Percentiles rank a stretch among this genome's conserved stretches.
These are phyloP conservation scores for Anaspis maculata DNA, from an alignment of 2,888 invertebrate genomes.

Conservation along the genomic window DNA sequence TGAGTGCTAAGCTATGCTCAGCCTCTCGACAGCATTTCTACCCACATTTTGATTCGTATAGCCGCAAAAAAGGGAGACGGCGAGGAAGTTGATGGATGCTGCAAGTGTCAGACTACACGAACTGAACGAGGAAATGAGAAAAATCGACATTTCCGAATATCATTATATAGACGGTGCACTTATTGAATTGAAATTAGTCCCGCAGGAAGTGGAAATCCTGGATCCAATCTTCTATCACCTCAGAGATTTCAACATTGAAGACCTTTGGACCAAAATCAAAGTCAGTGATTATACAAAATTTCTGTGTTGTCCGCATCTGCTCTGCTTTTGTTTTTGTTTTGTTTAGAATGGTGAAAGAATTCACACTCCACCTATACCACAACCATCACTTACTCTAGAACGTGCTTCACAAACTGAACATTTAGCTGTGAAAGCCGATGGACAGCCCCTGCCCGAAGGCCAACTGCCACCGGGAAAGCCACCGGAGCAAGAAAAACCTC, in stretches of 20 bases:
- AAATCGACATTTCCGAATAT: slow-evolving; percentile 51
- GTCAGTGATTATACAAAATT: too few relatives aligned
- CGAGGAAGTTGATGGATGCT: slow-evolving; percentile 51
- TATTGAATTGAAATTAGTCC: slow-evolving; percentile 60
- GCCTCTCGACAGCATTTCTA: too few relatives aligned
- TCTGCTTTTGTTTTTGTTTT: too few relatives aligned
- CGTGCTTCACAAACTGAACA: slow-evolving; percentile 4
- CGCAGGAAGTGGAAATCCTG: slow-evolving; percentile 55
- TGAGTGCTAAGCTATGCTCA: too few relatives aligned
- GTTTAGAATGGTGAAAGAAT: slow-evolving; percentile 31
- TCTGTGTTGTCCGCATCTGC: too few relatives aligned
- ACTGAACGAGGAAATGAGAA: slow-evolving; percentile 48
- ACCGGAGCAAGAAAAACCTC: slow-evolving; percentile 35
- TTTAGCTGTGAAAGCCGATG: too few relatives aligned
- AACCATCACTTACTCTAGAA: slow-evolving; percentile 11
- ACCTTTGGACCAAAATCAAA: slow-evolving; percentile 30
- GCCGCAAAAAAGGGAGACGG: slow-evolving; percentile 50
- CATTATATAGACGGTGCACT: slow-evolving; percentile 67
- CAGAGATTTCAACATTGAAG: slow-evolving; percentile 44
- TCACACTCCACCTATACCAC: slow-evolving; percentile 21
- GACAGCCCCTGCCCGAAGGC: slow-evolving; percentile 37
- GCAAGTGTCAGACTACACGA: slow-evolving; percentile 50
- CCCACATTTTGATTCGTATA: too few relatives aligned
- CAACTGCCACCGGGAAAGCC: slow-evolving; percentile 37
- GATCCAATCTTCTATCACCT: slow-evolving; percentile 54